A percentile compares a stretch with the other conserved stretches of the same genome.
Evolutionary conservation across 2,113 vertebrate species (phyloP).

Genomic region (Ciconia stormi): DNA sequence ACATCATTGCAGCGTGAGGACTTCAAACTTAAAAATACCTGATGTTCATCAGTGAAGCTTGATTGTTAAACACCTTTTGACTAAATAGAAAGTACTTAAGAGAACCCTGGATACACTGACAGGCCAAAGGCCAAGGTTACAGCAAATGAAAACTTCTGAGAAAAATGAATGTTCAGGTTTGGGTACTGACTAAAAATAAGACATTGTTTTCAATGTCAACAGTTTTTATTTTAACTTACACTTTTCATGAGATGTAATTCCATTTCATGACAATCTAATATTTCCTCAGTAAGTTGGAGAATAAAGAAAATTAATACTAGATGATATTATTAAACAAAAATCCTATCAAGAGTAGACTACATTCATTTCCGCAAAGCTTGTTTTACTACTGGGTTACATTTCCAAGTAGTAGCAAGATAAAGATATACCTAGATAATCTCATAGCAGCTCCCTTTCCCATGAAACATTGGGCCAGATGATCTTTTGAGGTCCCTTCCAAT

Average conservation of each 20-base stretch:
- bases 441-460: neutral
- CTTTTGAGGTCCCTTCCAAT: neutral
- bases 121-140: neutral
- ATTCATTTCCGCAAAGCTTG: neutral
- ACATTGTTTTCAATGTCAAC: accelerated
- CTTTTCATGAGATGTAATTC: neutral
- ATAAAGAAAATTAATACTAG: neutral
- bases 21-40: accelerated
- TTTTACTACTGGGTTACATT: neutral
- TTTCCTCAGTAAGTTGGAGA: neutral
- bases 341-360: neutral
- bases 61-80: accelerated
- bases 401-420: too few relatives aligned
- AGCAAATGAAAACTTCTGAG: too few relatives aligned
- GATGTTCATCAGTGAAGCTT: too few relatives aligned
- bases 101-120: neutral
- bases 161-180: accelerated
- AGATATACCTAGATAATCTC: too few relatives aligned
- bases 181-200: neutral
- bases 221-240: neutral
- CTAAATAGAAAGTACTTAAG: accelerated
- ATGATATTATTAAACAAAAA: neutral
- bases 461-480: neutral
- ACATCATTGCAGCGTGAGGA: accelerated
- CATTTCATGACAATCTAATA: neutral